These are phyloP conservation scores for Sicus ferrugineus DNA, from an alignment of 2,888 invertebrate genomes.

Conservation along the genomic window DNA sequence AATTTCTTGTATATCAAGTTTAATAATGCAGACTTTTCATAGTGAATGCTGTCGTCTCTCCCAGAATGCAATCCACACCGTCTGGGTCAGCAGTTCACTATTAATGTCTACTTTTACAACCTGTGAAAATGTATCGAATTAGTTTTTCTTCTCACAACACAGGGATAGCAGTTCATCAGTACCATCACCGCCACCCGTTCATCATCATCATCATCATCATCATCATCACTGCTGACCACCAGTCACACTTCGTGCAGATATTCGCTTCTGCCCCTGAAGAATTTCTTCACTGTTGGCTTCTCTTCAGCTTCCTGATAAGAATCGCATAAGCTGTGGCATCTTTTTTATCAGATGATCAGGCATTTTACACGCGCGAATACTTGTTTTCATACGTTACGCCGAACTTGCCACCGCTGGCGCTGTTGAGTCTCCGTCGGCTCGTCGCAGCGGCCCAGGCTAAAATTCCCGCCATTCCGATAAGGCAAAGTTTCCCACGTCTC, in stretches of 20 bases:
- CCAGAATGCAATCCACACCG: too few relatives aligned
- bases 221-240: neutral
- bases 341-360: conserved; percentile 26
- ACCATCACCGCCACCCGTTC: too few relatives aligned
- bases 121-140: too few relatives aligned
- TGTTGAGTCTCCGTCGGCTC: conserved; percentile 25
- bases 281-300: conserved; percentile 20
- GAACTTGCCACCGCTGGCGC: conserved; percentile 17
- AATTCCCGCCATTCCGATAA: conserved; percentile 29
- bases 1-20: too few relatives aligned
- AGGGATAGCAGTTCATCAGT: too few relatives aligned
- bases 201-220: too few relatives aligned
- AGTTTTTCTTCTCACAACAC: too few relatives aligned
- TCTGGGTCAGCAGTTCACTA: too few relatives aligned
- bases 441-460: neutral
- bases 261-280: conserved; percentile 7
- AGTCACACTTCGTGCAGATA: conserved; percentile 16
- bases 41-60: too few relatives aligned
- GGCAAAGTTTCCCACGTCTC: conserved; percentile 52
- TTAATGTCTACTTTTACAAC: too few relatives aligned
- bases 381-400: neutral
- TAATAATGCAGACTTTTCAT: too few relatives aligned
- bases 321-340: conserved; percentile 16
- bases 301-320: conserved; percentile 15
- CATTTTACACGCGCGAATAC: conserved; percentile 32